These are phyloP conservation scores for Emys orbicularis DNA, from an alignment of 2,797 vertebrate genomes.

Conservation along the genomic window DNA sequence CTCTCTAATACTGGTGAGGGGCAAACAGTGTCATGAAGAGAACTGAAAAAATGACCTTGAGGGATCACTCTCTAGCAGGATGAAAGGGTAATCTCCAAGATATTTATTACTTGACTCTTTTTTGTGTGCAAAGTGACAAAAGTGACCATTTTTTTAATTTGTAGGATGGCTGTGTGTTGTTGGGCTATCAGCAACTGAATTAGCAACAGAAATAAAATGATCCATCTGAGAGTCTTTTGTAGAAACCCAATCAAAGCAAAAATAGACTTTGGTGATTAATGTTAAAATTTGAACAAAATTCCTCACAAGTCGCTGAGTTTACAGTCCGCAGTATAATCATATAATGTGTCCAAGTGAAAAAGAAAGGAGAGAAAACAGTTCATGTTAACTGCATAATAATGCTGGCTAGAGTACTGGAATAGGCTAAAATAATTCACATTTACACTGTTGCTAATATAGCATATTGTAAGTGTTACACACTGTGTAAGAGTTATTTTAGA, in stretches of 20 bases:
- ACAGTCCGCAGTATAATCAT: not conserved
- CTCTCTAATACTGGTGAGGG: not conserved
- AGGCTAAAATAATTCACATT: not conserved
- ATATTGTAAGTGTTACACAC: not conserved
- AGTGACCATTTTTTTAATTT: not conserved
- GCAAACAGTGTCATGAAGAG: not conserved
- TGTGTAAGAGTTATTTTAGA: not conserved
- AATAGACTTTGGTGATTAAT: constrained; percentile 23
- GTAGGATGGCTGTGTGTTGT: not conserved
- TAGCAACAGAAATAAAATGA: not conserved
- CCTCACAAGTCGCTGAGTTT: constrained; percentile 4
- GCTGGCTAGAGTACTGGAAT: fast-evolving
- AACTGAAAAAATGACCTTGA: not conserved
- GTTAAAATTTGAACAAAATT: constrained; percentile 3
- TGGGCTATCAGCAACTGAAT: not conserved
- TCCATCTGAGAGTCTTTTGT: not conserved
- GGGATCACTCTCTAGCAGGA: constrained; percentile 51
- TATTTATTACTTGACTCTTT: not conserved
- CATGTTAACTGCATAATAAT: fast-evolving
- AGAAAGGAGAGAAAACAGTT: fast-evolving
- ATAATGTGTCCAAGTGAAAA: fast-evolving
- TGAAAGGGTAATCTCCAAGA: not conserved
- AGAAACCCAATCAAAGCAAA: constrained; percentile 48
- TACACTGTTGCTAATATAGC: not conserved
- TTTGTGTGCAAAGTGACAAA: not conserved